Percentiles rank a stretch among this genome's conserved stretches.
Evolutionary conservation across 2,888 invertebrate species (phyloP).

Genomic region (Pogonocherus hispidulus): DNA sequence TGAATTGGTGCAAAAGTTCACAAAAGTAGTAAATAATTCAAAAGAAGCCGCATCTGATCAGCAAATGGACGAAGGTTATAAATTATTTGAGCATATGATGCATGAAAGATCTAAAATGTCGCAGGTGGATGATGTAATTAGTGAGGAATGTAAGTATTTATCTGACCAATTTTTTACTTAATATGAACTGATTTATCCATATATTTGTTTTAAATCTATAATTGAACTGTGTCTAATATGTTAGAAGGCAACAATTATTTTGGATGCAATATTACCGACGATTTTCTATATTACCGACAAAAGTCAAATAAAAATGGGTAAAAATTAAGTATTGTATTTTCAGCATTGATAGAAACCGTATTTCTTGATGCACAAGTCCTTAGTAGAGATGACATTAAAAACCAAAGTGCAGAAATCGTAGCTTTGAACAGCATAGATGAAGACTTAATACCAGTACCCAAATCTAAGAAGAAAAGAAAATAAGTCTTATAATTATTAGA

Average conservation of each 20-base stretch:
- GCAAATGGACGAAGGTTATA: constrained; percentile 53
- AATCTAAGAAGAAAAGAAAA: constrained; percentile 43
- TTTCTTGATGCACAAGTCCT: constrained; percentile 54
- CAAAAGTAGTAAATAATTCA: constrained; percentile 45
- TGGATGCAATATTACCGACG: too few species aligned
- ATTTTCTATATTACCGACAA: too few species aligned
- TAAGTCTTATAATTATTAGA: too few species aligned
- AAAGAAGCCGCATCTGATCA: constrained; percentile 46
- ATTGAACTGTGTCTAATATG: too few species aligned
- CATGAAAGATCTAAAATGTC: constrained; percentile 49
- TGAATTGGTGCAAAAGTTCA: constrained; percentile 49
- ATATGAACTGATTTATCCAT: too few species aligned
- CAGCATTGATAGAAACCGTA: constrained; percentile 56
- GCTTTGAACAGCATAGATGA: constrained; percentile 53
- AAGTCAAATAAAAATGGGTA: too few species aligned
- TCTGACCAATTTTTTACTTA: too few species aligned
- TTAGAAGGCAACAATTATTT: too few species aligned
- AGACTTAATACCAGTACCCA: constrained; percentile 45
- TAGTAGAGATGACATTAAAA: constrained; percentile 59
- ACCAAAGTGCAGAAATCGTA: constrained; percentile 59
- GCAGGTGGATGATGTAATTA: constrained; percentile 48
- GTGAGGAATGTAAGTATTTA: constrained; percentile 57
- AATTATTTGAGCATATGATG: constrained; percentile 57
- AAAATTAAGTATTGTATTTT: constrained; percentile 30
- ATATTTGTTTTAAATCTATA: too few species aligned